phyloP scores from a whole-genome alignment of 2,888 invertebrate genomes.

The Antitype chi region DNA sequence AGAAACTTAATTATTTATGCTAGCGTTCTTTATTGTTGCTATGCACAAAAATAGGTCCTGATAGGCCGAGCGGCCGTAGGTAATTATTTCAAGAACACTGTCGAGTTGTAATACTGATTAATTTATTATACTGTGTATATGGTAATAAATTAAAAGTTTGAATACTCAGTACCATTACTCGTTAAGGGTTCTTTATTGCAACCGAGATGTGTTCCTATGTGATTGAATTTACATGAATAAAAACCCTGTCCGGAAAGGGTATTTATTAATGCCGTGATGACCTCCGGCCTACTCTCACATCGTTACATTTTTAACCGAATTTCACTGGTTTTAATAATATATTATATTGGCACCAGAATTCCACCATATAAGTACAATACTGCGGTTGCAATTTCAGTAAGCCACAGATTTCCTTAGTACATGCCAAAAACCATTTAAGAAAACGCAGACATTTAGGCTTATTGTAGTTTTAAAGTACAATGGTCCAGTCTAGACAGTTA shows the following conservation, averaged over 20 bases:
- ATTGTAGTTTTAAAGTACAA: conserved; percentile 40
- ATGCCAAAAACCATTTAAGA: conserved; percentile 53
- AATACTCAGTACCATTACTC: no score
- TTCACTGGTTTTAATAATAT: conserved; percentile 17
- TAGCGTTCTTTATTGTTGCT: no score
- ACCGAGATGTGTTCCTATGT: background rate
- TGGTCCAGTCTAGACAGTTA: conserved; percentile 44
- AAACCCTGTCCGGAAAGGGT: conserved; percentile 10
- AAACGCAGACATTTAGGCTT: conserved; percentile 46
- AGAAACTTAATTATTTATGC: background rate
- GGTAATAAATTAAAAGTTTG: background rate
- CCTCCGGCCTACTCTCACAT: background rate
- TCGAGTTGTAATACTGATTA: no score
- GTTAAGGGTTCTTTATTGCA: background rate
- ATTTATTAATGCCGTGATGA: conserved; percentile 29
- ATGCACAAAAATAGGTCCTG: no score
- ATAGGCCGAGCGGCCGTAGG: no score
- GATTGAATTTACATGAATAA: conserved; percentile 20
- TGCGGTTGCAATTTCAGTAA: conserved; percentile 19
- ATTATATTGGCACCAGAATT: conserved; percentile 19
- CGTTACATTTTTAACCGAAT: conserved; percentile 1
- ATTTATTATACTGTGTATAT: background rate
- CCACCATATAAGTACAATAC: conserved; percentile 3
- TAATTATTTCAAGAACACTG: no score
- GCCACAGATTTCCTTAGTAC: background rate